A percentile compares a stretch with the other conserved stretches of the same genome.
These are phyloP conservation scores for Anorthoa munda DNA, from an alignment of 2,888 invertebrate genomes.

Conservation along the genomic window DNA sequence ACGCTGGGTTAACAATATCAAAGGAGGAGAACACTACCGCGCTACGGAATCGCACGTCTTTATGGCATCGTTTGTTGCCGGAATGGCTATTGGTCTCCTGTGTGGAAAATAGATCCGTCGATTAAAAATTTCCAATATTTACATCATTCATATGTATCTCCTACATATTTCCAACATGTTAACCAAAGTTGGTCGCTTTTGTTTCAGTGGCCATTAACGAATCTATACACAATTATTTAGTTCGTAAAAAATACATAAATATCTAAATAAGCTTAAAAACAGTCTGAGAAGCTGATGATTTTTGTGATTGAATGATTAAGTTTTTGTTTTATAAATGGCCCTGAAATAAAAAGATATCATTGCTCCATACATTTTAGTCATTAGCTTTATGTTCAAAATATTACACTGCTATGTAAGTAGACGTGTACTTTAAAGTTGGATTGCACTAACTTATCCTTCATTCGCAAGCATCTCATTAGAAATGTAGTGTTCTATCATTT, in stretches of 20 bases:
- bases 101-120: conserved; percentile 82
- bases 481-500: conserved; percentile 5
- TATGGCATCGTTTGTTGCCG: conserved; percentile 95
- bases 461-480: conserved; percentile 14
- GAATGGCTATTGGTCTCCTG: conserved; percentile 93
- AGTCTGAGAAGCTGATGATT: too few species aligned
- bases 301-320: too few species aligned
- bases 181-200: not conserved
- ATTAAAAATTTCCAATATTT: not conserved
- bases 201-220: not conserved
- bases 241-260: too few species aligned
- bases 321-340: not conserved
- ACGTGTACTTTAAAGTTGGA: not conserved
- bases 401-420: not conserved
- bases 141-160: not conserved
- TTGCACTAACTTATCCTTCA: not conserved
- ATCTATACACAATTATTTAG: too few species aligned
- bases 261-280: too few species aligned
- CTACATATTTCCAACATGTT: not conserved
- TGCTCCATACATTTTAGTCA: not conserved
- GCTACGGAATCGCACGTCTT: conserved; percentile 95
- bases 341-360: not conserved
- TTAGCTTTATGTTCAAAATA: not conserved
- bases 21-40: conserved; percentile 92
- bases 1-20: conserved; percentile 94